Evolutionary conservation across 1,140 invertebrate genomes (phyloP), one percentile per base, ranked within the genome.

Genomic region (Apolygus lucorum): DNA sequence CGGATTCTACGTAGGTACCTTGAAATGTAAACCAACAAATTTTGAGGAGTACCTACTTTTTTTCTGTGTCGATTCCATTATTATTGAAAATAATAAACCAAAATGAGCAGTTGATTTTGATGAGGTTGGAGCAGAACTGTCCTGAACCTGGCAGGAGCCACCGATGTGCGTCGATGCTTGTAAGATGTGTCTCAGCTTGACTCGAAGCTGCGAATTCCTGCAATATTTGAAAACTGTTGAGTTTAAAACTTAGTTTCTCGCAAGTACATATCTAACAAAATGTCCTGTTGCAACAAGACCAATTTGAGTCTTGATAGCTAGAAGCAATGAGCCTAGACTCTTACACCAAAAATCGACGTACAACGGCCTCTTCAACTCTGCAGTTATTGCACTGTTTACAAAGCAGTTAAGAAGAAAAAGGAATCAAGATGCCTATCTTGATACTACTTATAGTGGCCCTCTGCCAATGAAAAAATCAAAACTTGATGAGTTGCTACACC

Each of bases 361-460:
- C 22, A 4, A 59, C 4, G 54, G 11, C 22, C 2, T 17, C 22
- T 13, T 59, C 54, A 59, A 59, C 54, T 17, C 54, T 59, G 54
- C 54, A 4, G 22, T 59, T 4, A 17, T 59, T 24, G 22, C 54
- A 59, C 54, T 59, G 8, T 11, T 4, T 13, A 59, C 54, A 17
- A 59, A 59, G 54, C 54, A 59, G 54, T 59, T 59, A 21, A 59
- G 22, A 59, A 59, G 22, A 24, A 59, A 59, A 59, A 59, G 4
- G 22, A 14, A 59, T 4, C 54, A 59, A 59, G 54, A 59, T 14
- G 54, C 54, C 34, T 8, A 4, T 42, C 34, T 42, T 17, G 34
- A 42, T 17, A 4, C 34, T 42, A 17, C 34, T 42, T 42, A 42
- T 42, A 42, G 34, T 17, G 34, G 34, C 34, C 34, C 34, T 42